Evolutionary conservation across 2,113 vertebrate species (phyloP).

Genomic region (Numenius arquata): DNA sequence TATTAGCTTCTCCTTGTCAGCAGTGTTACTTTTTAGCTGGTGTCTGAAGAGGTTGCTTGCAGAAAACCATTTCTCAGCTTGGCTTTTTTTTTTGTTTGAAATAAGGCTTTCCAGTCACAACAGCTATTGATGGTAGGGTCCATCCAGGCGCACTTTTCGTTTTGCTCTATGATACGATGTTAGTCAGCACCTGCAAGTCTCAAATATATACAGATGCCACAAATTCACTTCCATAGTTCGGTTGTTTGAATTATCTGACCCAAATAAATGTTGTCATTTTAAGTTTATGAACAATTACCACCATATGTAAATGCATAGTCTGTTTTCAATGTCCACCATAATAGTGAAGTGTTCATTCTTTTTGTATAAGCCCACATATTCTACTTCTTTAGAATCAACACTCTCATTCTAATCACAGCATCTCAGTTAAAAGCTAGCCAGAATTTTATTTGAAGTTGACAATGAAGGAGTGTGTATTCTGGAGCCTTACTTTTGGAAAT

Average conservation of each 20-base stretch:
- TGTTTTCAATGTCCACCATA: neutral
- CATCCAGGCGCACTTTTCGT: neutral
- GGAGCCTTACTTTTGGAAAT: neutral
- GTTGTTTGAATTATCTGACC: neutral
- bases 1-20: neutral
- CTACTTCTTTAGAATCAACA: neutral
- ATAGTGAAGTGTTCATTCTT: neutral
- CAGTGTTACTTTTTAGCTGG: neutral
- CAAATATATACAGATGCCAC: neutral
- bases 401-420: neutral
- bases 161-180: neutral
- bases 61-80: neutral
- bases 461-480: neutral
- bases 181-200: neutral
- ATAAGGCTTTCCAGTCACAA: neutral
- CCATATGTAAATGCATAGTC: neutral
- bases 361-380: neutral
- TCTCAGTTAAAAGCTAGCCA: neutral
- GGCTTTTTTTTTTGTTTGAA: neutral
- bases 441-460: neutral
- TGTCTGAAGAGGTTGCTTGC: neutral
- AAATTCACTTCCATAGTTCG: neutral
- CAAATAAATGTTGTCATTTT: neutral
- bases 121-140: neutral
- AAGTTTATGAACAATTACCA: neutral